phyloP scores from a whole-genome alignment of 2,113 vertebrate genomes.

The Raja brachyura region DNA sequence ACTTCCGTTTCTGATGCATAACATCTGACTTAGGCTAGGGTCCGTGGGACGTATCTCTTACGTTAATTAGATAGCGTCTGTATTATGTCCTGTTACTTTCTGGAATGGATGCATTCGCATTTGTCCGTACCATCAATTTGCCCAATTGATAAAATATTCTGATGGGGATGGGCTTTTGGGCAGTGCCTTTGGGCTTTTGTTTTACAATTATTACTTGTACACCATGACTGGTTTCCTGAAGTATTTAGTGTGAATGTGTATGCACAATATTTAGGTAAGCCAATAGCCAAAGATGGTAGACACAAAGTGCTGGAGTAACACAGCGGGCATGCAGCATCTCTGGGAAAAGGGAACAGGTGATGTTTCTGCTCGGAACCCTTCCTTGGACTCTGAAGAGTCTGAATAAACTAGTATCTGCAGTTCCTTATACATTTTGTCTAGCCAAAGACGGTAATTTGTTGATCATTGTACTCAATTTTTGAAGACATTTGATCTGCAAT shows the following conservation, averaged over 20 bases:
- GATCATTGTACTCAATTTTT: background rate
- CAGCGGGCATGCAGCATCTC: too few relatives aligned
- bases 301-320: too few relatives aligned
- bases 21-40: too few relatives aligned
- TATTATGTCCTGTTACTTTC: slow-evolving; percentile 6
- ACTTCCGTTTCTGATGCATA: too few relatives aligned
- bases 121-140: background rate
- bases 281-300: background rate
- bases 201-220: slow-evolving; percentile 33
- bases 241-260: background rate
- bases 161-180: background rate
- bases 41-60: too few relatives aligned
- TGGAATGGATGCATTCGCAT: background rate
- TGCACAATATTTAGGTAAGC: background rate
- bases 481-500: background rate
- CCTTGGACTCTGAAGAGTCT: too few relatives aligned
- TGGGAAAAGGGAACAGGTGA: too few relatives aligned
- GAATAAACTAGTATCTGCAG: too few relatives aligned
- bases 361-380: too few relatives aligned
- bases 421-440: too few relatives aligned
- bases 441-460: too few relatives aligned
- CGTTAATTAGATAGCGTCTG: too few relatives aligned
- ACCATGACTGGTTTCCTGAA: background rate
- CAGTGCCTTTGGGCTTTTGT: background rate
- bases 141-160: slow-evolving; percentile 17